Base-by-base conservation (phyloP, 1,140 invertebrate species). In the Drepana arcuata region DNA sequence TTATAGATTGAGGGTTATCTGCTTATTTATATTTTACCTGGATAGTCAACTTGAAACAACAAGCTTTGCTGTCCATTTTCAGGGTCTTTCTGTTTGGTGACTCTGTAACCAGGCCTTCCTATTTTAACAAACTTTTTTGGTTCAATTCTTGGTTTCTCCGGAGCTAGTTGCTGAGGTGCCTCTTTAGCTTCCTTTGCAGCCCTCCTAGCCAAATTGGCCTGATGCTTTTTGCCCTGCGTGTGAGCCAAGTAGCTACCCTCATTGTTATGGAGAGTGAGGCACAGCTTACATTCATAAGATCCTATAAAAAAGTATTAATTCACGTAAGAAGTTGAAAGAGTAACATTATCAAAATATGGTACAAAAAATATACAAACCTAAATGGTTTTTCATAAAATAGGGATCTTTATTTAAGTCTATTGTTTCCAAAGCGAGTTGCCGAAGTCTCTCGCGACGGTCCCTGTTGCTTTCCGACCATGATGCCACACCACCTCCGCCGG, bases 221-320 rank as follows among this genome's bases (percentile, higher is more conserved):
- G 98, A 93, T 99, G 98, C 63, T 99, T 99, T 73, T 99, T 99
- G n/a, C 98, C 98, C 83, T 99, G 98, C 0, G 98, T 99, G 64
- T 99, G 98, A 7, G 98, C 98, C 56, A 99, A 86, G 71, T 99
- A 99, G 71, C 96, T 99, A 1, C 98, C 98, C 84, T 99, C 98
- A 86, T 99, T 99, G 64, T 99, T 99, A 71, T 99, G 98, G 7
- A 99, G 85, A 1, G 98, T 99, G 10, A 99, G 79, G 87, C 98
- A 99, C 0, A 99, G 82, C 86, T 99, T 99, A 79, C 98, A 99
- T 84, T 99, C 98, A 85, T 99, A 99, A 1, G 98, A 98, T 0
- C 96, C 91, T 91, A 58, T 24, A 84, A 85, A 59, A 48, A 34
- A 51, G 25, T 47, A 35, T 1, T 18, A 11, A 28, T 7, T 34